phyloP scores from a whole-genome alignment of 2,888 invertebrate species.

The Chrysomela aeneicollis region DNA sequence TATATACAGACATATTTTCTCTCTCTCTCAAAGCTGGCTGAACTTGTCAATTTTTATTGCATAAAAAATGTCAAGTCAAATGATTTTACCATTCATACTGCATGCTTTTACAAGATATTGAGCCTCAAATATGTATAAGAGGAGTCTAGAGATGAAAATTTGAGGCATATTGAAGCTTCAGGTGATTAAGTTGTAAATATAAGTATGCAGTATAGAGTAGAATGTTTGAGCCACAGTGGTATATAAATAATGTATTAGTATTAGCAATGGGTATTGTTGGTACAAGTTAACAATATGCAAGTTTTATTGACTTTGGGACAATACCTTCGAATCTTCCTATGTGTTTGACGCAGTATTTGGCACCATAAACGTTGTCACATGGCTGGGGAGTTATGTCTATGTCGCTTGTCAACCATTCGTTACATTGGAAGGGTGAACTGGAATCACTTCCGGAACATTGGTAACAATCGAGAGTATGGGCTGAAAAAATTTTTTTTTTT shows the following conservation, averaged over 20 bases:
- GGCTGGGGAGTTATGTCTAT: slow-evolving; percentile 72
- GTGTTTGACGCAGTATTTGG: slow-evolving; percentile 91
- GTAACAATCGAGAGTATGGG: slow-evolving; percentile 74
- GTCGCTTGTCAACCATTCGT: slow-evolving; percentile 73
- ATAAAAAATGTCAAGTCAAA: too few species aligned
- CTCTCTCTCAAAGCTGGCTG: too few species aligned
- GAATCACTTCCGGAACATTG: slow-evolving; percentile 88
- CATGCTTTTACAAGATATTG: neutral
- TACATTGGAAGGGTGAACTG: slow-evolving; percentile 80
- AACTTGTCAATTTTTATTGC: too few species aligned
- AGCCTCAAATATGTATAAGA: neutral
- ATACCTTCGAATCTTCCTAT: slow-evolving; percentile 90
- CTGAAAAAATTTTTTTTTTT: neutral
- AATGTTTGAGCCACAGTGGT: too few species aligned
- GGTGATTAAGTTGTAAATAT: too few species aligned
- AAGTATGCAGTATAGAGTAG: too few species aligned
- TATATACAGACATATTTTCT: too few species aligned
- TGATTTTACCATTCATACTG: neutral
- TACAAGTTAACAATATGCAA: slow-evolving; percentile 73
- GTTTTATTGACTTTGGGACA: slow-evolving; percentile 40
- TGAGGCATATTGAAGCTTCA: neutral
- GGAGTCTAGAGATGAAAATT: neutral
- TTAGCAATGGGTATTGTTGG: too few species aligned
- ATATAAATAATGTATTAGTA: too few species aligned
- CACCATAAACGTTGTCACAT: slow-evolving; percentile 83